Percentiles rank a stretch among this genome's conserved stretches.
phyloP scores from a whole-genome alignment of 2,888 invertebrate species.

The Meloe dianella region DNA sequence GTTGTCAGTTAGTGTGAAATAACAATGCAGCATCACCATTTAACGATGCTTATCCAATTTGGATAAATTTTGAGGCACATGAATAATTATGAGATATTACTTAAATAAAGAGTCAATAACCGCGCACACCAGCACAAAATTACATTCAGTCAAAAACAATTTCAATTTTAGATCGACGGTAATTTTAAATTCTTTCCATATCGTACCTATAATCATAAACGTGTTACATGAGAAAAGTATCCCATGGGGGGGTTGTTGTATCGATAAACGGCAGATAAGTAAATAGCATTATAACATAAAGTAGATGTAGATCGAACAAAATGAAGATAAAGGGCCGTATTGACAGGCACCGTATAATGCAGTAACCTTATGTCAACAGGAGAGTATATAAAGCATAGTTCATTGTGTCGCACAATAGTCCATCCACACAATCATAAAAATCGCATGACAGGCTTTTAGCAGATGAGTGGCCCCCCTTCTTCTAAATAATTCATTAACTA shows the following conservation, averaged over 20 bases:
- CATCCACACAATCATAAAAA: constrained; percentile 49
- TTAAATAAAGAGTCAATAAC: constrained; percentile 4
- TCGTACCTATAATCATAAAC: not conserved
- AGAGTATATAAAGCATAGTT: constrained; percentile 48
- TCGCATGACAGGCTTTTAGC: constrained; percentile 52
- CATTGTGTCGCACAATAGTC: constrained; percentile 50
- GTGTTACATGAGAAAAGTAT: constrained; percentile 5
- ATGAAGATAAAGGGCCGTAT: constrained; percentile 31
- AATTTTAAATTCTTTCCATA: not conserved
- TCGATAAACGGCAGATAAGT: constrained; percentile 28
- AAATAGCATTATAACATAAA: constrained; percentile 28
- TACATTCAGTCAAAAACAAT: not conserved
- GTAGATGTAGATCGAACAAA: constrained; percentile 20
- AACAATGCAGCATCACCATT: constrained; percentile 43
- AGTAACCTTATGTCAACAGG: constrained; percentile 55
- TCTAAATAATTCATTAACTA: not conserved
- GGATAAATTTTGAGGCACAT: not conserved
- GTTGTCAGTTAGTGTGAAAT: constrained; percentile 45
- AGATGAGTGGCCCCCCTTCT: constrained; percentile 43
- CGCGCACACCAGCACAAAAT: not conserved
- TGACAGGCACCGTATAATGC: constrained; percentile 43
- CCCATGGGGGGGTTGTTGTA: constrained; percentile 30
- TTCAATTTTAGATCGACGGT: not conserved
- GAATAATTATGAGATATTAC: not conserved
- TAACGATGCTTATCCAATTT: not conserved